Percentiles rank a stretch among this genome's conserved stretches.
phyloP scores from a whole-genome alignment of 2,113 vertebrate species.

The Psophia crepitans region DNA sequence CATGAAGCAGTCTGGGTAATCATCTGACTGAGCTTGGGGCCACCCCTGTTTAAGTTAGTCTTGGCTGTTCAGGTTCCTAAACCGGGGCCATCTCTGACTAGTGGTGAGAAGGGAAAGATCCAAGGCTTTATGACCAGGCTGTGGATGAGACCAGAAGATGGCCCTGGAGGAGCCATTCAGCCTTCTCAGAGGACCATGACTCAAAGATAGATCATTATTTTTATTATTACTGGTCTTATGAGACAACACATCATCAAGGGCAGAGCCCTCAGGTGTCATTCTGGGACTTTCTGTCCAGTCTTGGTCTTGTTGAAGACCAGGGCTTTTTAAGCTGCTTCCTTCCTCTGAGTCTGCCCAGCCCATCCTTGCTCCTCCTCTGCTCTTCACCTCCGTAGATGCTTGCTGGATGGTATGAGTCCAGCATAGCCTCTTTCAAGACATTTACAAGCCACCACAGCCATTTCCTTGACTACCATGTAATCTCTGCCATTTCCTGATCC shows the following conservation, averaged over 20 bases:
- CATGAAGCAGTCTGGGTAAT: not conserved
- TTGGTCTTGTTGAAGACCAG: not conserved
- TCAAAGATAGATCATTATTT: not conserved
- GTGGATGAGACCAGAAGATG: not conserved
- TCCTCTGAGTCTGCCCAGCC: not conserved
- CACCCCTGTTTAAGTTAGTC: not conserved
- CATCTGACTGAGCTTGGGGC: not conserved
- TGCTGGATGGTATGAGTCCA: not conserved
- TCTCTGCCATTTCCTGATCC: not conserved
- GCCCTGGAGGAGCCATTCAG: not conserved
- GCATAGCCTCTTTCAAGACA: too few relatives aligned
- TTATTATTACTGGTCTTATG: not conserved
- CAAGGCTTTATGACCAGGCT: not conserved
- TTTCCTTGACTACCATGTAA: not conserved
- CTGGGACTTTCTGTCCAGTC: not conserved
- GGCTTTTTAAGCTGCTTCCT: not conserved
- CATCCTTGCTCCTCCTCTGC: not conserved
- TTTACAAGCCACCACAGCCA: not conserved
- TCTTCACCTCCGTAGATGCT: not conserved
- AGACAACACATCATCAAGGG: not conserved
- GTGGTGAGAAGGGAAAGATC: not conserved
- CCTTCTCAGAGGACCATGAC: not conserved
- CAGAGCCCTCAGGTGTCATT: not conserved
- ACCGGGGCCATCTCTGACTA: not conserved
- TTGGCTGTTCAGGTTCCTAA: not conserved